Conservation (phyloP, 2,113 vertebrate species). For the Felis chaus region DNA sequence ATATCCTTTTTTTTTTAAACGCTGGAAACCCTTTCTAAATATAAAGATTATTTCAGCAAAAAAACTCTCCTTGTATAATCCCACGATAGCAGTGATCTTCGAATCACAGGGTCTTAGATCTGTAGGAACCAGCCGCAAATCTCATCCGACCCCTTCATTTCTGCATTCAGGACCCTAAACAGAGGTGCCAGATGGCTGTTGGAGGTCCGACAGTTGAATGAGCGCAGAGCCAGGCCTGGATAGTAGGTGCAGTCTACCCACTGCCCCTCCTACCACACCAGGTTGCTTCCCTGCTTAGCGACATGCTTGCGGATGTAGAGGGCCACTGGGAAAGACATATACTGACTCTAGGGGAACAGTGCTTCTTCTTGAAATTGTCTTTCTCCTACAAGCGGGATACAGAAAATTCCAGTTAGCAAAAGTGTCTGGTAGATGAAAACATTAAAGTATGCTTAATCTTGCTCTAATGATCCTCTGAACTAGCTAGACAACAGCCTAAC, state of each 20-base stretch:
- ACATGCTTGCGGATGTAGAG: neutral
- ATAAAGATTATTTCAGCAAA: neutral
- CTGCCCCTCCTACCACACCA: neutral
- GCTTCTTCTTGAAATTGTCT: neutral
- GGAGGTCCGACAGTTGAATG: neutral
- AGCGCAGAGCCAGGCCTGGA: neutral
- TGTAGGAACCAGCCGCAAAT: neutral
- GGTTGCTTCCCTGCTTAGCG: too few species aligned
- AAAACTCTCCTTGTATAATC: neutral
- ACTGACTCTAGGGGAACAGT: neutral
- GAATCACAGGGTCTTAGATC: neutral
- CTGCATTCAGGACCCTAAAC: neutral
- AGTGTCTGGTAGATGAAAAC: neutral
- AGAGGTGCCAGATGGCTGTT: neutral
- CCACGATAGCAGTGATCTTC: neutral
- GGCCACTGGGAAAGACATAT: neutral
- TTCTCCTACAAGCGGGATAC: neutral
- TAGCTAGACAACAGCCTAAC: neutral
- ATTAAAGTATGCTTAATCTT: neutral
- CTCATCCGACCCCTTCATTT: neutral
- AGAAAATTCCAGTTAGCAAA: neutral
- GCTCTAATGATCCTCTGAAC: neutral
- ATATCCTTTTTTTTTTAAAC: neutral
- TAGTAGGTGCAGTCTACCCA: accelerated
- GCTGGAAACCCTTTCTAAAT: neutral